These are phyloP conservation scores for Ctenopoma multispine DNA, from an alignment of 2,797 vertebrate genomes.

Conservation along the genomic window DNA sequence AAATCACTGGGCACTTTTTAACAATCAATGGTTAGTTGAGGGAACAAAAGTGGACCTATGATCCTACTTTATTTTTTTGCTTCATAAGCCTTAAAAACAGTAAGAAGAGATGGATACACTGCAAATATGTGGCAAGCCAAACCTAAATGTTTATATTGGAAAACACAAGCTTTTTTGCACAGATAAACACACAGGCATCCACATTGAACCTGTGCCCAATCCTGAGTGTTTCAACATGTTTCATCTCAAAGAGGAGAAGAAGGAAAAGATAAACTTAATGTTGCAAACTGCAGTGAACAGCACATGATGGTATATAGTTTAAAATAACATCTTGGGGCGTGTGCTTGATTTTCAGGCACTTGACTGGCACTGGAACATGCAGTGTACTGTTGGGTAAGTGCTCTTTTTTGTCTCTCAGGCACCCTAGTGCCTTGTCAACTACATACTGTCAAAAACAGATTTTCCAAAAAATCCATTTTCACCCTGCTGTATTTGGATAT, in stretches of 20 bases:
- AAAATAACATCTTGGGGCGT: conserved; percentile 13
- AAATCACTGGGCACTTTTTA: no score
- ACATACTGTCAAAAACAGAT: not conserved
- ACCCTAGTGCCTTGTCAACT: not conserved
- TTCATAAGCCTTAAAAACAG: not conserved
- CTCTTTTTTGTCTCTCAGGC: conserved; percentile 4
- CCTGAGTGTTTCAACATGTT: conserved; percentile 65
- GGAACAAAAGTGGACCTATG: not conserved
- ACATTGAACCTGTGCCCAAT: conserved; percentile 33
- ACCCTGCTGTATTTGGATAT: not conserved
- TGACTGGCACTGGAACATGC: conserved; percentile 2
- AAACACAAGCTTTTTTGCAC: conserved; percentile 37
- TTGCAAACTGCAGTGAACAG: conserved; percentile 17
- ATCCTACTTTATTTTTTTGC: no score
- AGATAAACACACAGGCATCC: conserved; percentile 43
- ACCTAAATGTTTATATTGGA: conserved; percentile 69
- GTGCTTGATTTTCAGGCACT: conserved; percentile 16
- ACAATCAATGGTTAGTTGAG: not conserved
- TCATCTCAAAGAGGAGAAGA: conserved; percentile 22
- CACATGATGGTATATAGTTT: conserved; percentile 14
- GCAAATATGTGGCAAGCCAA: conserved; percentile 40
- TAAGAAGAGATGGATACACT: conserved; percentile 31
- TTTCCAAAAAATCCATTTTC: not conserved
- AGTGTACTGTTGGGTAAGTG: not conserved
- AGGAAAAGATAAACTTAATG: conserved; percentile 25